A percentile compares a stretch with the other conserved stretches of the same genome.
phyloP scores from a whole-genome alignment of 2,888 invertebrate species.

The Callyntrura sp. region DNA sequence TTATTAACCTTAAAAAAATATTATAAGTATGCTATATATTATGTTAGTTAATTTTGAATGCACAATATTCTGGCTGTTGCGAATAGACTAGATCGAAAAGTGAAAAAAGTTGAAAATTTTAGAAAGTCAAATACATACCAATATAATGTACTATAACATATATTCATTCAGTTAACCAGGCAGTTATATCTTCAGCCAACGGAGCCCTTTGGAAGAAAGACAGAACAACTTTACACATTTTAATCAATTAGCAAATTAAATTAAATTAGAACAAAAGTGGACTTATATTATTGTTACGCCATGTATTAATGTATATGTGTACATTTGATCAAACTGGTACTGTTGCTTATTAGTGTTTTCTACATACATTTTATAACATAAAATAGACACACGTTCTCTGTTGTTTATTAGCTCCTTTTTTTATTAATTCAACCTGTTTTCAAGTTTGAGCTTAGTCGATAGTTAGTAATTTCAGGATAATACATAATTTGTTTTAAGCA shows the following conservation, averaged over 20 bases:
- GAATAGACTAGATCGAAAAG: too few species aligned
- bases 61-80: constrained; percentile 20
- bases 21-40: background rate
- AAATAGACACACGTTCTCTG: constrained; percentile 1
- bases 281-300: constrained; percentile 36
- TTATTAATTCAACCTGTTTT: background rate
- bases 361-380: constrained; percentile 26
- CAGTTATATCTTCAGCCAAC: constrained; percentile 9
- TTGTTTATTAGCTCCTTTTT: background rate
- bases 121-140: background rate
- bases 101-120: background rate
- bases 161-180: background rate
- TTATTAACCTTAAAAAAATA: constrained; percentile 68
- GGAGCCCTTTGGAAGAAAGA: constrained; percentile 26
- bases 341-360: constrained; percentile 13
- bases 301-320: constrained; percentile 4
- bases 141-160: background rate
- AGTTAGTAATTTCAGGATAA: background rate
- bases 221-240: constrained; percentile 20
- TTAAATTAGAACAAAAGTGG: constrained; percentile 25
- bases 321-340: background rate
- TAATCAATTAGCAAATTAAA: constrained; percentile 9
- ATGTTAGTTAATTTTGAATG: constrained; percentile 23
- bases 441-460: background rate
- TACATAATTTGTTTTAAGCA: background rate